Percentiles rank a stretch among this genome's conserved stretches.
These are phyloP conservation scores for Hymenochirus boettgeri DNA, from an alignment of 2,113 vertebrate species.

Conservation along the genomic window DNA sequence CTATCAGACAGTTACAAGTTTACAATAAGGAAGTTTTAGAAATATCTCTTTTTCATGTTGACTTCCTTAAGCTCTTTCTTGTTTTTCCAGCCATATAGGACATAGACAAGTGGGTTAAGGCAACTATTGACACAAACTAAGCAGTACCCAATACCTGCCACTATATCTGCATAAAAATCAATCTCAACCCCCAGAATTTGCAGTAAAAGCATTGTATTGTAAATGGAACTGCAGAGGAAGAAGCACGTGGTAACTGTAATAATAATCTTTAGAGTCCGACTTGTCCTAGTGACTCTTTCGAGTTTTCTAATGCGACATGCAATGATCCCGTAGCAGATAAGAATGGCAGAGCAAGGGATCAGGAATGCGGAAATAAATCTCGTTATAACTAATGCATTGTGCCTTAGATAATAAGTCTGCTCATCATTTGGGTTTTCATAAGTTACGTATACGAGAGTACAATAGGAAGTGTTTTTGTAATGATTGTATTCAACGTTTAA, in stretches of 20 bases:
- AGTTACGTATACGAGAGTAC: slow-evolving; percentile 47
- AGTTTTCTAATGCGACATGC: neutral
- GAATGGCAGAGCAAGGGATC: slow-evolving; percentile 8
- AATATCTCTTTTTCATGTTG: too few species aligned
- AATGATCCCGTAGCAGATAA: slow-evolving; percentile 17
- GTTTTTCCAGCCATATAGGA: slow-evolving; percentile 75
- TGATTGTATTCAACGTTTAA: fast-evolving
- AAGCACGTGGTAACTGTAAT: slow-evolving; percentile 10
- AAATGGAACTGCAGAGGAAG: slow-evolving; percentile 11
- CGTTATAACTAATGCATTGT: neutral
- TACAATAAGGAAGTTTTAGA: too few species aligned
- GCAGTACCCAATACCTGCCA: slow-evolving; percentile 18
- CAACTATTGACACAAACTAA: slow-evolving; percentile 73
- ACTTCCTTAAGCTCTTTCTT: slow-evolving; percentile 66
- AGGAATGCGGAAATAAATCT: slow-evolving; percentile 14
- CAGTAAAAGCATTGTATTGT: neutral
- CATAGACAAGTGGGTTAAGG: slow-evolving; percentile 71
- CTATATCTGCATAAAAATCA: too few species aligned
- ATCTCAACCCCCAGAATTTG: slow-evolving; percentile 12
- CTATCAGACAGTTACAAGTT: too few species aligned
- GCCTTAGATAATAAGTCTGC: too few species aligned
- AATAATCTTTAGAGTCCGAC: slow-evolving; percentile 18
- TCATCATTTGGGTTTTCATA: too few species aligned
- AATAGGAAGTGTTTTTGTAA: neutral
- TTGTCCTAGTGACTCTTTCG: slow-evolving; percentile 1